Evolutionary conservation across 2,113 vertebrate genomes (phyloP), one percentile per base, ranked within the genome.

Genomic region (Pituophis catenifer): DNA sequence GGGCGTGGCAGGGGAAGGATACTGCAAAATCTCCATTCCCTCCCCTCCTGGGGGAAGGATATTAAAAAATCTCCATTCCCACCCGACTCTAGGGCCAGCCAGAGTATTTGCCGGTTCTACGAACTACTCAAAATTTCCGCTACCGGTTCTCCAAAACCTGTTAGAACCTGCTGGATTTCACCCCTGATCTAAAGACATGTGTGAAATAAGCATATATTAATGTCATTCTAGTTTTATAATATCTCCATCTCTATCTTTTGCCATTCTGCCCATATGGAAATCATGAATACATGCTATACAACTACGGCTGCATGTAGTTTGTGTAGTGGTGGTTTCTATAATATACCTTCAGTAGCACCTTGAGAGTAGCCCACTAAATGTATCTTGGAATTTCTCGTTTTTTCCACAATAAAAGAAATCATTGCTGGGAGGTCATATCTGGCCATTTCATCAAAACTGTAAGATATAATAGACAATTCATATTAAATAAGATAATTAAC

Each of bases 341-440:
- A 75, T 90, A 87, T 98, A 99, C 99, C 99, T 92, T 98, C 98
- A 2, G 98, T 98, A 57, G 98, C 98, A 75, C 98, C 99, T 93
- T 99, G 99, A n/a, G 99, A 99, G 95, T 99, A 98, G 94, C 99
- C 98, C 1, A 99, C 86, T 94, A 99, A 99, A 94, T 97, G 98
- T 89, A 99, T 97, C 93, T 98, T 97, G 92, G 98, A 97, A 95
- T 98, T 98, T 55, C 97, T 96, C 0, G 98, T 98, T 97, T 97
- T 98, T 96, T 98, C 97, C 94, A 98, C 97, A 97, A 99, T 97
- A 97, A 98, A 97, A 97, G 98, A 96, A 90, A 99, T 96, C 50
- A 98, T 98, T 38, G 98, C 98, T 33, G 98, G 98, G 70, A 99
- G 98, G 94, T 99, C 99, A 89, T 98, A 98, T 94, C 98, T 98